phyloP scores from a whole-genome alignment of 1,140 invertebrate species.

The Oryctes rhinoceros region DNA sequence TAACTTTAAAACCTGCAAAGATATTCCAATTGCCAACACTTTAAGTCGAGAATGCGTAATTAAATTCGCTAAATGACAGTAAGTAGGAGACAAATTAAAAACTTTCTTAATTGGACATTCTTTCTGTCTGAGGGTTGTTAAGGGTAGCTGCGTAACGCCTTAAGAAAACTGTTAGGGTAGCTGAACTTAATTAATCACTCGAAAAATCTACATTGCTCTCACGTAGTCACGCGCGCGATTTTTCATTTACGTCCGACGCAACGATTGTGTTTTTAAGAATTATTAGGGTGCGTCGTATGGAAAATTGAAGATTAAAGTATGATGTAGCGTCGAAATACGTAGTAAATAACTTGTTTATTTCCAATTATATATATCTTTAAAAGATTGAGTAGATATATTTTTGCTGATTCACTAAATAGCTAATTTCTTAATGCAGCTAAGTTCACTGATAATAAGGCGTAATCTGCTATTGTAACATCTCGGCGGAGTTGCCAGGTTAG shows the following conservation, averaged over 20 bases:
- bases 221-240: slow-evolving; percentile 9
- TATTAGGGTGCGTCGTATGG: too few species aligned
- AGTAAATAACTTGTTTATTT: too few species aligned
- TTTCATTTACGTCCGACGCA: neutral
- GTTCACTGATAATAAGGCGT: too few species aligned
- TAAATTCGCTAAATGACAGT: slow-evolving; percentile 37
- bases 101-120: slow-evolving; percentile 41
- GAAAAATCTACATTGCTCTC: slow-evolving; percentile 35
- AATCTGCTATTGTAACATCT: too few species aligned
- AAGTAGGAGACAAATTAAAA: slow-evolving; percentile 39
- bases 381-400: too few species aligned
- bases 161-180: slow-evolving; percentile 37
- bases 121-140: slow-evolving; percentile 9
- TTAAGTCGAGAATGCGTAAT: slow-evolving; percentile 32
- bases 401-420: too few species aligned
- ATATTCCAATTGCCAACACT: slow-evolving; percentile 17
- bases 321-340: too few species aligned
- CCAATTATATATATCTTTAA: too few species aligned
- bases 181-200: slow-evolving; percentile 40
- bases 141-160: slow-evolving; percentile 10
- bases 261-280: neutral
- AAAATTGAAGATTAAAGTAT: too few species aligned
- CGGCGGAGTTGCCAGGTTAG: too few species aligned
- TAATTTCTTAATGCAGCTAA: too few species aligned
- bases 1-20: neutral